phyloP scores from a whole-genome alignment of 2,113 vertebrate species.

The Ammodytes marinus region DNA sequence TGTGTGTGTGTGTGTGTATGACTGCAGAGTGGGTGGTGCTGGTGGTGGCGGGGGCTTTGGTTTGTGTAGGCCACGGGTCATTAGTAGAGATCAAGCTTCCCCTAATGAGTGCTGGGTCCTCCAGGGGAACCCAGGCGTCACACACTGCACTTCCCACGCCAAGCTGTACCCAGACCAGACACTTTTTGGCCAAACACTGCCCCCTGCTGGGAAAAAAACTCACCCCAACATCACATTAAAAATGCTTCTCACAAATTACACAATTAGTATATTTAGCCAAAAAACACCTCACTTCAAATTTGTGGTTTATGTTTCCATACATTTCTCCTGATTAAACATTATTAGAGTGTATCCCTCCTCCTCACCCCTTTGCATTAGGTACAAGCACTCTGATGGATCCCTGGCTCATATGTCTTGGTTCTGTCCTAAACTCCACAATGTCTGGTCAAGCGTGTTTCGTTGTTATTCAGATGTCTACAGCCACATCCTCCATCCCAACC shows the following conservation, averaged over 20 bases:
- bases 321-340: background rate
- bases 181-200: constrained; percentile 76
- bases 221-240: background rate
- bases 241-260: background rate
- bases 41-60: constrained; percentile 45
- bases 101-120: constrained; percentile 79
- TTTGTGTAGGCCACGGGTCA: constrained; percentile 78
- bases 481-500: no score
- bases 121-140: constrained; percentile 76
- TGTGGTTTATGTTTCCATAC: background rate
- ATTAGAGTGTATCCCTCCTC: no score
- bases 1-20: constrained; percentile 39
- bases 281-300: background rate
- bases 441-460: no score
- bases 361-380: no score
- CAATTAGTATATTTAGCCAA: background rate
- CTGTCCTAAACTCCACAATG: no score
- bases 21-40: constrained; percentile 64
- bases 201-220: constrained; percentile 84
- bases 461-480: no score
- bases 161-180: constrained; percentile 38
- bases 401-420: no score
- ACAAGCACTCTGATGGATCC: no score
- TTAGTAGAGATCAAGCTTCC: constrained; percentile 79
- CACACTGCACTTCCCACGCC: constrained; percentile 82